Evolutionary conservation across 1,140 invertebrate genomes (phyloP), one percentile per base, ranked within the genome.

Genomic region (Plectrocnemia conspersa): DNA sequence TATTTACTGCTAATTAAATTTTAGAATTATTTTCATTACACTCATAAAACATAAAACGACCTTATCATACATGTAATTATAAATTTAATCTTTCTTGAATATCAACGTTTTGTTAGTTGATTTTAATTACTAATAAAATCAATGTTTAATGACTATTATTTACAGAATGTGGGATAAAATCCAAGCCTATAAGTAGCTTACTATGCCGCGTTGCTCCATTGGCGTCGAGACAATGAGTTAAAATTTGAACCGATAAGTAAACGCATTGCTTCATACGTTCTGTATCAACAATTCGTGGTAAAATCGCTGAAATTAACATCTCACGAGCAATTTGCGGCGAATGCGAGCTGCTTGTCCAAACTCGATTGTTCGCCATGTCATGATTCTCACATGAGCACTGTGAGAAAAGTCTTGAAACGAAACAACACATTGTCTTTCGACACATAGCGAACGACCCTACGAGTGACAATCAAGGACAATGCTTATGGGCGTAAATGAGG

Each of bases 331-430:
- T 47, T 29, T 27, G 48, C 29, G 16, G 40, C 32, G 52, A 50
- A 41, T 59, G 38, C 44, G 42, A 40, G 46, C 24, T 48, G 40
- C 24, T 27, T 40, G 23, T 36, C 46, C 52, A 44, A 59, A 54
- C 18, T 7, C 41, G 22, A 59, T 59, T 59, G 52, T 59, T 59
- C 25, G 33, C n/a, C 18, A 24, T 41, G 45, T 54, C 29, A 55
- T 38, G 32, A 49, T 59, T 59, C 57, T 41, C 57, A 59, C 57
- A 50, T 23, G 32, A 23, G 48, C 45, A 38, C 57, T 55, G 41
- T 59, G 57, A 42, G 57, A 59, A 59, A 44, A 16, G 2, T 10
- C 10, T n/a, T 29, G 27, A 29, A 29, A 29, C 27, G n/a, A 47
- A 4, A 19, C 27, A 32, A 29, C 6, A 19, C 29, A 35, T 47